These are phyloP conservation scores for Prionailurus viverrinus DNA, from an alignment of 2,113 vertebrate species.

Conservation along the genomic window DNA sequence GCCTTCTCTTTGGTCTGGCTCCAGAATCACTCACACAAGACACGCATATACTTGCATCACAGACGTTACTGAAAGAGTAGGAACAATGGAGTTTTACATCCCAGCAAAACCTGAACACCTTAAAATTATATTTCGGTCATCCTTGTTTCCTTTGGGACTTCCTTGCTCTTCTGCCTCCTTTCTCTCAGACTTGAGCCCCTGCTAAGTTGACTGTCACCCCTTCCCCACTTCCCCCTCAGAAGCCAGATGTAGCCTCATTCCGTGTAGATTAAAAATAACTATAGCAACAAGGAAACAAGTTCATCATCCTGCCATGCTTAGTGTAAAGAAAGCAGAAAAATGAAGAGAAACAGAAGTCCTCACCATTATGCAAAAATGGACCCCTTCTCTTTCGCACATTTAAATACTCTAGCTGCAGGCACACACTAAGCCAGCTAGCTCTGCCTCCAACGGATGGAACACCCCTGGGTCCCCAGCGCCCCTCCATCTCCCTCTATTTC, in stretches of 20 bases:
- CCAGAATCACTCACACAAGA: background rate
- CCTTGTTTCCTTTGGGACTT: background rate
- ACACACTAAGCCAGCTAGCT: background rate
- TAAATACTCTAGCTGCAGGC: background rate
- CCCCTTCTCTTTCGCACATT: background rate
- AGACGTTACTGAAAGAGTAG: background rate
- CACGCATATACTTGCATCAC: fast-evolving
- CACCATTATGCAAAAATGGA: background rate
- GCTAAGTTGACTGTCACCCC: background rate
- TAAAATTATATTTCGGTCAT: background rate
- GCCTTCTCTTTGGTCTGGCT: background rate
- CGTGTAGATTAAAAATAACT: background rate
- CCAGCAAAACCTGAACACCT: background rate
- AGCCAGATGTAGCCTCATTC: background rate
- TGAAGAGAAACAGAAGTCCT: background rate
- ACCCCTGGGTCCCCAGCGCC: background rate
- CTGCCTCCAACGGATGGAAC: background rate
- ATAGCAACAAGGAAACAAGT: background rate
- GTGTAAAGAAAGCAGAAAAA: background rate
- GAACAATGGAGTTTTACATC: background rate
- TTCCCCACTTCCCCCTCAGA: background rate
- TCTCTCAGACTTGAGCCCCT: background rate
- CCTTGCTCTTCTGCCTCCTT: background rate
- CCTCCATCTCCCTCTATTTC: background rate
- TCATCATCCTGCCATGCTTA: background rate